Base-by-base conservation (phyloP, 1,140 invertebrate species). In the Drosophila lacteicornis region DNA sequence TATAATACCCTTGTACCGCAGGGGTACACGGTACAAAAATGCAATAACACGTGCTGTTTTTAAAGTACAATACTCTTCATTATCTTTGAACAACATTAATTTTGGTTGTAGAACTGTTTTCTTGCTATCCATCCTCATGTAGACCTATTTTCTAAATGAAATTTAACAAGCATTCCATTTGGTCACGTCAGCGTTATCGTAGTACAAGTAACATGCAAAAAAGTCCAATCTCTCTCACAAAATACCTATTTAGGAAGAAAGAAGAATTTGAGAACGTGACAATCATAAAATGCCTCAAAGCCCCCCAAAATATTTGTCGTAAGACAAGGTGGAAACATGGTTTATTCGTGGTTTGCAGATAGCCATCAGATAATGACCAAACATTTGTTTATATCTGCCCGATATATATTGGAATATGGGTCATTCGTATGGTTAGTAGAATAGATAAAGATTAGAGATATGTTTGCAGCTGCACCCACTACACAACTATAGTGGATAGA, bases 71-170 rank as follows among this genome's bases (percentile, higher is more conserved):
- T 6, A 17, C n/a, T 50, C 9, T 0, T 1, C 30, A 15, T 15
- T 25, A 56, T 56, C 33, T 56, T 11, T n/a, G 3, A 33, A 13
- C 15, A 12, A 33, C 6, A 19, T 12, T 17, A 36, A 36, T 38
- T 38, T 55, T 11, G 19, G 8, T 36, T 40, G 15, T 11, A 8
- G 15, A 55, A 40, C 22, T 8, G 3, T n/a, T 51, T 40, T 56
- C 13, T 36, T 55, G 33, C 2, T 57, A 25, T 68, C 38, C 40
- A 40, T 33, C 22, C 22, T 8, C 13, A 38, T n/a, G 43, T 42
- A 58, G 65, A 43, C 70, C 58, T 53, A 75, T 56, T 75, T 63
- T 75, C 66, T 75, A n/a, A 75, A 75, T 75, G 50, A 74, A 42
- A 11, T 19, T 11, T n/a, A 25, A 13, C 15, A 47, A 62, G 12